A percentile compares a stretch with the other conserved stretches of the same genome.
Evolutionary conservation across 2,113 vertebrate species (phyloP).

Genomic region (Dicrurus megarhynchus): DNA sequence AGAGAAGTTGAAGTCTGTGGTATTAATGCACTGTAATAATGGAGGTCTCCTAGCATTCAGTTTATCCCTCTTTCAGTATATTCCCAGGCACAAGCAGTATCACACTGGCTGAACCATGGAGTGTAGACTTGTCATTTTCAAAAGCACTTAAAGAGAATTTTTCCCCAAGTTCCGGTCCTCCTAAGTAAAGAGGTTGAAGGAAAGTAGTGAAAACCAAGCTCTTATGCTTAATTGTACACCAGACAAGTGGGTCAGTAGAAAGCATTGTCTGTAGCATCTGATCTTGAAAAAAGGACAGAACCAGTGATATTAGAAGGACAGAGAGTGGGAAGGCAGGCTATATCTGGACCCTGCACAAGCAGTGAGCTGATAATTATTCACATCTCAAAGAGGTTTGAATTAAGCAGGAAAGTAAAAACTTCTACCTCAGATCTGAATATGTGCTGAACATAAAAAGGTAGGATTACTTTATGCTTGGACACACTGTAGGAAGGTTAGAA

Average conservation of each 20-base stretch:
- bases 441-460: not conserved
- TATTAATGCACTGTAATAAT: constrained; percentile 48
- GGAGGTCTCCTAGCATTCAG: not conserved
- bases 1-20: constrained; percentile 45
- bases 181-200: not conserved
- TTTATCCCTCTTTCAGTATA: not conserved
- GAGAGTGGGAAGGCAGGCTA: not conserved
- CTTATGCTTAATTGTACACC: not conserved
- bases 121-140: not conserved
- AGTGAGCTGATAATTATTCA: not conserved
- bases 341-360: not conserved
- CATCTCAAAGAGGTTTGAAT: not conserved
- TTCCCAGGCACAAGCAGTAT: not conserved
- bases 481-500: not conserved
- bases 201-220: not conserved
- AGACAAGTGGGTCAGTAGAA: not conserved
- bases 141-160: not conserved
- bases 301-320: not conserved
- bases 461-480: not conserved
- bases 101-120: not conserved
- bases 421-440: not conserved
- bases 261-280: not conserved
- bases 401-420: not conserved
- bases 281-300: not conserved
- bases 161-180: accelerated